Evolutionary conservation across 2,797 vertebrate species (phyloP), one percentile per base, ranked within the genome.

Genomic region (Alca torda): DNA sequence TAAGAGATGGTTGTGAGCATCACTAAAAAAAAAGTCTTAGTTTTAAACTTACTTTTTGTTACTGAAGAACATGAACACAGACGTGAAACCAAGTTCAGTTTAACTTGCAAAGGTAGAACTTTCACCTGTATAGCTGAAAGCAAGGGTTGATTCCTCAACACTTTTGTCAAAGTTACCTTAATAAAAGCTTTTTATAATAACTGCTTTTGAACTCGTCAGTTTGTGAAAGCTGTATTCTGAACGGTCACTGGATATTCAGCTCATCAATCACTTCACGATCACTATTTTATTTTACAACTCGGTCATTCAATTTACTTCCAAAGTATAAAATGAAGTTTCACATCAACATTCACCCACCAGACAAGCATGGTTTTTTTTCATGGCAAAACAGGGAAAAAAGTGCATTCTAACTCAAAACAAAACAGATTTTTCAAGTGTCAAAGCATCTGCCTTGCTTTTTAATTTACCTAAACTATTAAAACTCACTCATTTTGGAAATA

Each of bases 301-400:
- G 35, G n/a, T 26, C 74, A 24, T 25, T 75, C 24, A 48, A 6
- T 48, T 45, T 53, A 59, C 8, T 74, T 74, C 46, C 45, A 10
- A 78, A 88, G 26, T 30, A 46, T 25, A 67, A 88, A 65, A 35
- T 25, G 4, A 91, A 64, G 28, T 31, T n/a, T 53, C 31, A 60
- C 14, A 65, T 39, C 37, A 72, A 17, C 4, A 26, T 57, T 54
- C 11, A 37, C 20, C 20, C 43, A 56, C 15, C 0, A 7, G 12
- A 59, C 9, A 61, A 64, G 19, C 16, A 20, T 0, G 1, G 0
- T 0, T 0, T 0, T 23, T 82, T 57, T 46, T 15, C 8, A 48
- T 31, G 5, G 51, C 1, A 65, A 70, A 50, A 53, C 0, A 2
- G 3, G 10, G 5, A 1, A 2, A 33, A 17, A 17, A 48, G 4